A percentile compares a stretch with the other conserved stretches of the same genome.
Evolutionary conservation across 2,113 vertebrate genomes (phyloP).

Genomic region (Nyctibius bracteatus): DNA sequence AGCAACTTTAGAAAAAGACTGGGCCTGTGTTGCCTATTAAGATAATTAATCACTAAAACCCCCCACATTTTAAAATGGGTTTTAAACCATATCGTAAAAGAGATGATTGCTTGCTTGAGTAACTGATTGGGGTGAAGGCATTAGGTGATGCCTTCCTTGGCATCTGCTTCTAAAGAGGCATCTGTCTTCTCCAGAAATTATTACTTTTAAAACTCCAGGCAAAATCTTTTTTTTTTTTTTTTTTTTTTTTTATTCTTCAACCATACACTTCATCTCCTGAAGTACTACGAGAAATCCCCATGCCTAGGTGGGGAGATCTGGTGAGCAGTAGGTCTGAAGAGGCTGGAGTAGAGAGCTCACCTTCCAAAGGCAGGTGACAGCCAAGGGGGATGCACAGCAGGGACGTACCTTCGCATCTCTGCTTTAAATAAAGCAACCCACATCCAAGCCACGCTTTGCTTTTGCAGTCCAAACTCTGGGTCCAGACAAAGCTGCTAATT

Average conservation of each 20-base stretch:
- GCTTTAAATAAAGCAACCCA: not conserved
- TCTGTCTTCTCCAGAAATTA: not conserved
- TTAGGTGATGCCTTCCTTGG: not conserved
- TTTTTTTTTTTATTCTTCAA: not conserved
- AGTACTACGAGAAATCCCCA: not conserved
- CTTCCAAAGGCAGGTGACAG: not conserved
- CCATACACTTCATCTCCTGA: not conserved
- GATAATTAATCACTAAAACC: not conserved
- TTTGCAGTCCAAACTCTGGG: not conserved
- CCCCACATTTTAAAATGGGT: not conserved
- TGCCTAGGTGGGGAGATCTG: not conserved
- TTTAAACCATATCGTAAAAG: not conserved
- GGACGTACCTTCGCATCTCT: not conserved
- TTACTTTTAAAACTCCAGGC: not conserved
- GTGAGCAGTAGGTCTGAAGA: not conserved
- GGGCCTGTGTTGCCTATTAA: not conserved
- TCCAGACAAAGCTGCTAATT: not conserved
- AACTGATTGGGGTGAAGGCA: not conserved
- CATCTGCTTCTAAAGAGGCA: not conserved
- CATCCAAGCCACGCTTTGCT: not conserved
- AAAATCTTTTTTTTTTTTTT: not conserved
- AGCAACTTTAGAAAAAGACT: not conserved
- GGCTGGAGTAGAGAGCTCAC: not conserved
- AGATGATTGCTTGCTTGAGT: not conserved
- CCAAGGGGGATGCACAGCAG: not conserved